A percentile compares a stretch with the other conserved stretches of the same genome.
These are phyloP conservation scores for Procambarus clarkii DNA, from an alignment of 1,140 invertebrate genomes.

Conservation along the genomic window DNA sequence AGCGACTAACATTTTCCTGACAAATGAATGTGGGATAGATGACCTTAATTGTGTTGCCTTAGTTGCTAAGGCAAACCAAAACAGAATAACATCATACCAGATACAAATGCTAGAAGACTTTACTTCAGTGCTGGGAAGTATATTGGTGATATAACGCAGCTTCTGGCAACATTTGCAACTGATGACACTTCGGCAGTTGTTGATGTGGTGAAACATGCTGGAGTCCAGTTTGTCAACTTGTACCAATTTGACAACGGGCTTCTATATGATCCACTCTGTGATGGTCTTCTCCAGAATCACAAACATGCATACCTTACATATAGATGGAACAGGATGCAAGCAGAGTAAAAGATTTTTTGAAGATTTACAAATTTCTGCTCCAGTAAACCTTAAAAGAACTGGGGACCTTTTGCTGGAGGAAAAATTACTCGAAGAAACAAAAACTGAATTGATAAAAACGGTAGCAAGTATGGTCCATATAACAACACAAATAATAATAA, in stretches of 20 bases:
- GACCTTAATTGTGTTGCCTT: conserved; percentile 46
- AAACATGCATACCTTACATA: not conserved
- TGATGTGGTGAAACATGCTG: no score
- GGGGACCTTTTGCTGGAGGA: conserved; percentile 16
- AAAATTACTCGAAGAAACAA: conserved; percentile 32
- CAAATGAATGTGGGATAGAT: conserved; percentile 48
- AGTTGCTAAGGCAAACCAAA: conserved; percentile 51
- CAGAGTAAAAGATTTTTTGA: conserved; percentile 45
- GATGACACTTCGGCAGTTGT: no score
- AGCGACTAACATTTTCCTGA: conserved; percentile 21
- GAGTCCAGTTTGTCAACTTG: no score
- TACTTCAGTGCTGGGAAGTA: conserved; percentile 35
- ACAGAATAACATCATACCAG: conserved; percentile 36
- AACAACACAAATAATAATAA: conserved; percentile 20
- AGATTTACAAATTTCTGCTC: conserved; percentile 11
- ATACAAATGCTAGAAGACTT: conserved; percentile 29
- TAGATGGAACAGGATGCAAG: conserved; percentile 47
- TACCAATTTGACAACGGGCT: no score
- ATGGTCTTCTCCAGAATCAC: no score
- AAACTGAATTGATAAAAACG: not conserved
- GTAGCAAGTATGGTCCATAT: not conserved
- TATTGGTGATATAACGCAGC: conserved; percentile 50
- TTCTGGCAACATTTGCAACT: no score
- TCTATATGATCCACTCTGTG: conserved; percentile 8
- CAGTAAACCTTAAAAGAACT: conserved; percentile 29